Evolutionary conservation across 92 coral and sea anemone species (phyloP).

Genomic region (Zoanthus solanderi): DNA sequence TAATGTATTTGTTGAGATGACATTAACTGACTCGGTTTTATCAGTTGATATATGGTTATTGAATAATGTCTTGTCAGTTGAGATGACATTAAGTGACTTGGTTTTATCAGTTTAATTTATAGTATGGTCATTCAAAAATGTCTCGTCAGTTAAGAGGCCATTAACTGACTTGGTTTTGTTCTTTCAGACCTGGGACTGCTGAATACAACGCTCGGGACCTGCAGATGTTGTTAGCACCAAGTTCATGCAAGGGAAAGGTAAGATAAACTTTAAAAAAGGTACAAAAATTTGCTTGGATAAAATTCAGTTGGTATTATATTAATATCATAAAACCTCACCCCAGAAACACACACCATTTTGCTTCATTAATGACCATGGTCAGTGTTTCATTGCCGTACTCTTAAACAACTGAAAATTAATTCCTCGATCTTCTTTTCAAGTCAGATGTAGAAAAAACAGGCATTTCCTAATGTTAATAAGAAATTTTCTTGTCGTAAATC

Average conservation of each 20-base stretch:
- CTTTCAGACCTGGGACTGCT: slow-evolving; percentile 67
- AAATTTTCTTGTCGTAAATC: too few species aligned
- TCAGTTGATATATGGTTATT: background rate
- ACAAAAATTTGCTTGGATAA: too few species aligned
- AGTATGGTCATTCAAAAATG: background rate
- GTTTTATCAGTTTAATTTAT: too few species aligned
- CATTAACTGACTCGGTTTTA: too few species aligned
- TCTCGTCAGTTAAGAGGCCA: background rate
- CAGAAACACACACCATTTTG: too few species aligned
- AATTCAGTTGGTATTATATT: too few species aligned
- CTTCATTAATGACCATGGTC: background rate
- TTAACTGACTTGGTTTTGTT: background rate
- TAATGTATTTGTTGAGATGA: too few species aligned
- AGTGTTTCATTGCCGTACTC: background rate
- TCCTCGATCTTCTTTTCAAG: background rate
- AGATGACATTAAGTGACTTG: too few species aligned
- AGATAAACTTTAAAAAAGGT: background rate
- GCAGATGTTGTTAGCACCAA: slow-evolving; percentile 68
- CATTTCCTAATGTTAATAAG: too few species aligned
- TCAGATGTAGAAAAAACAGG: background rate
- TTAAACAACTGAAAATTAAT: too few species aligned
- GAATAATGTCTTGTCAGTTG: background rate
- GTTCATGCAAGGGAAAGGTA: slow-evolving; percentile 58
- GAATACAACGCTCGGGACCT: slow-evolving; percentile 74
- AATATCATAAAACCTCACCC: too few species aligned